Evolutionary conservation across 2,888 invertebrate species (phyloP).

Genomic region (Brassicogethes aeneus): DNA sequence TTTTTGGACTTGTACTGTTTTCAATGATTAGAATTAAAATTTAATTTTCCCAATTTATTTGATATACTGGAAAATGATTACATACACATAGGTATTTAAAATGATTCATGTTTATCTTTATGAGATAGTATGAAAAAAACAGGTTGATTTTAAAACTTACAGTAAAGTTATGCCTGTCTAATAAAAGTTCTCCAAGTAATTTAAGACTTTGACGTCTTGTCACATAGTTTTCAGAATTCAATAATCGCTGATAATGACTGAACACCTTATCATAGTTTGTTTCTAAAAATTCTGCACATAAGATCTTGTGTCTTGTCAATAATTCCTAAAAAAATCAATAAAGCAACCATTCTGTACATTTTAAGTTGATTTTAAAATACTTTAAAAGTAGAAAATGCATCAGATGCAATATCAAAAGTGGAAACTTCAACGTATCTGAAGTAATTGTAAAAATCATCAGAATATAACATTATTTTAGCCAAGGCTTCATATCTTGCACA

Average conservation of each 20-base stretch:
- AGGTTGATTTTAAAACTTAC: too few relatives aligned
- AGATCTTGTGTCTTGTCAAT: constrained; percentile 86
- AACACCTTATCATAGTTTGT: constrained; percentile 98
- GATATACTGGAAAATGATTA: too few relatives aligned
- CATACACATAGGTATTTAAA: too few relatives aligned
- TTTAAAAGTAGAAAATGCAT: constrained; percentile 99
- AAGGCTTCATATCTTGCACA: constrained; percentile 97
- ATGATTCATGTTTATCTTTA: too few relatives aligned
- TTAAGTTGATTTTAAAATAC: constrained; percentile 41
- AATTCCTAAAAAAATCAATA: constrained; percentile 63
- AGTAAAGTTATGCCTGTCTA: constrained; percentile 99
- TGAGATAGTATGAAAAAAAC: too few relatives aligned
- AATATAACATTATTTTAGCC: constrained; percentile 96
- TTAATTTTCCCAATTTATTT: too few relatives aligned
- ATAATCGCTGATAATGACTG: constrained; percentile 89
- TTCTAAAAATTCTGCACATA: constrained; percentile 98
- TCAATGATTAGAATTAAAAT: too few relatives aligned
- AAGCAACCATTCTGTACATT: constrained; percentile 8
- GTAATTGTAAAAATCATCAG: constrained; percentile 98
- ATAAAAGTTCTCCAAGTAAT: constrained; percentile 89
- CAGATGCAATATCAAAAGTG: constrained; percentile 99
- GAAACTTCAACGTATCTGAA: constrained; percentile 99
- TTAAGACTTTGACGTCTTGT: constrained; percentile 98
- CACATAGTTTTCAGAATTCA: constrained; percentile 99
- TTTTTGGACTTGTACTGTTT: too few relatives aligned